Evolutionary conservation across 2,888 invertebrate genomes (phyloP), one percentile per base, ranked within the genome.

Genomic region (Frankliniella fusca): DNA sequence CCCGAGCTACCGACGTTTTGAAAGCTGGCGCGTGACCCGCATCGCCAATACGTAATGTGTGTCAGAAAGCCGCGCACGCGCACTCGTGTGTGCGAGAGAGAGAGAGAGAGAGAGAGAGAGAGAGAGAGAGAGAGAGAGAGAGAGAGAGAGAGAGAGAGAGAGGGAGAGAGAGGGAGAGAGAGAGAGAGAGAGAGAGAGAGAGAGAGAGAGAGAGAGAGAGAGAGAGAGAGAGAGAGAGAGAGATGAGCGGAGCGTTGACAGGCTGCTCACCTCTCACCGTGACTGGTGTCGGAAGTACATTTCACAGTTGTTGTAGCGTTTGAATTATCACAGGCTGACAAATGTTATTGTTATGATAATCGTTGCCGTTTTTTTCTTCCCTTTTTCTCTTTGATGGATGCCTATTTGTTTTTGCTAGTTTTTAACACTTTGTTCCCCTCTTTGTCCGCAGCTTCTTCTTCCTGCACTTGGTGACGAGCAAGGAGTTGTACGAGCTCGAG

Each of bases 401-500:
- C 1, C 0, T 11, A 70, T n/a, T 23, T 70, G 70, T 9, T 11
- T 11, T 23, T 9, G 23, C 65, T 9, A 1, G 23, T 9, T 20
- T 3, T 9, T 23, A 9, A 23, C 70, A 23, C 70, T 11, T 23
- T 3, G 15, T 18, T 18, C n/a, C 15, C 15, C 12, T 76, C 23
- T 76, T 27, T 76, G 70, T 23, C 70, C 70, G 27, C 70, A 76
- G 70, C 70, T 76, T 18, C 70, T 27, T 18, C 61, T 61, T 8
- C 70, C 70, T 27, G 70, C 70, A 27, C 27, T 27, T 50, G 54
- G 28, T 48, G n/a, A 48, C 48, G 7, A 83, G 79, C 80, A 84
- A 82, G 65, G 83, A 83, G 38, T 80, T 84, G 11, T 86, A 85
- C 83, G 84, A 85, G n/a, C 83, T 86, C 80, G 85, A 85, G 61